These are phyloP conservation scores for Cyanoderma ruficeps DNA, from an alignment of 2,113 vertebrate genomes.

Conservation along the genomic window DNA sequence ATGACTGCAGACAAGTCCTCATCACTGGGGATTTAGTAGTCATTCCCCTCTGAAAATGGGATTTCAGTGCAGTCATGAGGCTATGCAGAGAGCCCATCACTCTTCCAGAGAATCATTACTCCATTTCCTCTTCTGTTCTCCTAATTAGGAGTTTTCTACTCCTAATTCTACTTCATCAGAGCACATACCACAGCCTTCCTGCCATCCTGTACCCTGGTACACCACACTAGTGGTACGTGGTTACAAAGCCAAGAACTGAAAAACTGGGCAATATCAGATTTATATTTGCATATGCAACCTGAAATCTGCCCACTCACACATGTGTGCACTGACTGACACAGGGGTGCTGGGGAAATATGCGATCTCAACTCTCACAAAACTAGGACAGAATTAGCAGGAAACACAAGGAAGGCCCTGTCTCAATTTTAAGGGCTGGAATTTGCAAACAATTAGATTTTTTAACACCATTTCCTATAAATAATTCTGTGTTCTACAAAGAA, in stretches of 20 bases:
- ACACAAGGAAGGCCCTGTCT: background rate
- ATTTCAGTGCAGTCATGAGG: background rate
- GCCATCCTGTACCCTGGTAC: background rate
- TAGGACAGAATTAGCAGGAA: background rate
- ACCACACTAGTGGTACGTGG: background rate
- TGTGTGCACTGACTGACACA: background rate
- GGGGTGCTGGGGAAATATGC: background rate
- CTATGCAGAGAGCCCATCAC: background rate
- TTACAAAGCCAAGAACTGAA: constrained; percentile 9
- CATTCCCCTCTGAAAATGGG: background rate
- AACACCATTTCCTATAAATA: background rate
- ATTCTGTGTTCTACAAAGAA: background rate
- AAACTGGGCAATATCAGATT: constrained; percentile 19
- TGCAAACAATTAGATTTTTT: background rate
- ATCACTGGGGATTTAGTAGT: background rate
- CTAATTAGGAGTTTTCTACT: background rate
- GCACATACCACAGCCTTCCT: background rate
- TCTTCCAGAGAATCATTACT: background rate
- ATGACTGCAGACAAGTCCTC: background rate
- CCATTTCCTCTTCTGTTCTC: constrained; percentile 29
- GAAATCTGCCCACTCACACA: background rate
- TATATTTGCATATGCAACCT: background rate
- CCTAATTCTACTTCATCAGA: background rate
- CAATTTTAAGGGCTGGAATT: background rate
- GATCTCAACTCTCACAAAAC: background rate